A percentile compares a stretch with the other conserved stretches of the same genome.
phyloP scores from a whole-genome alignment of 2,888 invertebrate species.

The Drosophila gaucha region DNA sequence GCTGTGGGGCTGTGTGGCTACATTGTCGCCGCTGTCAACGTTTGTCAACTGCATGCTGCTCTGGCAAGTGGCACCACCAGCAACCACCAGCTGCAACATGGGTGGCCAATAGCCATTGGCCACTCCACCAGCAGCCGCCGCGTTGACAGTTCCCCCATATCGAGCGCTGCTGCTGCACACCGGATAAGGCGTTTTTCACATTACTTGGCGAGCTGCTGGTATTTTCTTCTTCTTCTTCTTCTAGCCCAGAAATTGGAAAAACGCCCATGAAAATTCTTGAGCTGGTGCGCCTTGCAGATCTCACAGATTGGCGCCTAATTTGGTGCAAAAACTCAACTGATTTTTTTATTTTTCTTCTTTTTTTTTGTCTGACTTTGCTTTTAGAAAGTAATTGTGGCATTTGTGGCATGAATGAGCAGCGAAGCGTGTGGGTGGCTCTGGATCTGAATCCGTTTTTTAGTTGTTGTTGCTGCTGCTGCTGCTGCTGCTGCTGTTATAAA shows the following conservation, averaged over 20 bases:
- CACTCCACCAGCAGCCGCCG: slow-evolving; percentile 5
- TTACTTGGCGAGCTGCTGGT: slow-evolving; percentile 58
- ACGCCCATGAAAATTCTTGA: slow-evolving; percentile 75
- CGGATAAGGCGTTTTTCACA: slow-evolving; percentile 79
- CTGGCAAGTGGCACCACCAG: slow-evolving; percentile 18
- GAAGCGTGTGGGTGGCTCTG: slow-evolving; percentile 55
- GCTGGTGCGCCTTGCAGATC: slow-evolving; percentile 12
- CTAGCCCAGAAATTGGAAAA: slow-evolving; percentile 72
- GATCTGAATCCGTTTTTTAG: background rate
- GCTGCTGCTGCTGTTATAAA: slow-evolving; percentile 55
- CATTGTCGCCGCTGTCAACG: slow-evolving; percentile 78
- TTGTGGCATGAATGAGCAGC: slow-evolving; percentile 43
- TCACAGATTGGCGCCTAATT: slow-evolving; percentile 75
- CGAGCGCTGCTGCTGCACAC: slow-evolving; percentile 39
- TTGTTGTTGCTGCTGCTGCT: slow-evolving; percentile 1
- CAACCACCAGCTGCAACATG: slow-evolving; percentile 40
- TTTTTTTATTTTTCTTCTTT: slow-evolving; percentile 33
- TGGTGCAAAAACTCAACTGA: slow-evolving; percentile 76
- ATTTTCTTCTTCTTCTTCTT: slow-evolving; percentile 18
- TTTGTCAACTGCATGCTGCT: slow-evolving; percentile 68
- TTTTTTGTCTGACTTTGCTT: slow-evolving; percentile 38
- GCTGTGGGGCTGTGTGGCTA: slow-evolving; percentile 16
- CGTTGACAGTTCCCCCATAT: slow-evolving; percentile 67
- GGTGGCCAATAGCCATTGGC: slow-evolving; percentile 42
- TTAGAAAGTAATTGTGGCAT: slow-evolving; percentile 75